Conservation (phyloP, 2,888 invertebrate species). For the Tineola bisselliella region DNA sequence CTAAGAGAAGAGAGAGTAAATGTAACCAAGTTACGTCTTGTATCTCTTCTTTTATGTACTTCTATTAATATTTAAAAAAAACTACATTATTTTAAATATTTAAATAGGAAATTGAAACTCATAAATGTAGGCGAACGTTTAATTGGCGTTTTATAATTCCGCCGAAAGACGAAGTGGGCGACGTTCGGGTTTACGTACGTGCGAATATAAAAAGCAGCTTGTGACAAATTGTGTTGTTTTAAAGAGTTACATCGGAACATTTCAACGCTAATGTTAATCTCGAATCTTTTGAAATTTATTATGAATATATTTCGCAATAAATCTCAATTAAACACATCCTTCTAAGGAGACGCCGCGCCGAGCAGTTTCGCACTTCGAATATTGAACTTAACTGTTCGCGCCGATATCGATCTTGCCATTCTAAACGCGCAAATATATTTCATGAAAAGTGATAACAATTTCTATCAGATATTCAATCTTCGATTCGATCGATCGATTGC, state of each 20-base stretch:
- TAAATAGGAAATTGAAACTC: not conserved
- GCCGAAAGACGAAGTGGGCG: constrained; percentile 26
- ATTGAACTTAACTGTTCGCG: not conserved
- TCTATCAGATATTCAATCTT: constrained; percentile 25
- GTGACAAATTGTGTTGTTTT: constrained; percentile 33
- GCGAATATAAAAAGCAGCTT: constrained; percentile 23
- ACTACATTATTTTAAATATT: too few relatives aligned
- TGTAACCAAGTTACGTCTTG: too few relatives aligned
- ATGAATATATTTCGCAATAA: not conserved
- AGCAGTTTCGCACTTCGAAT: not conserved
- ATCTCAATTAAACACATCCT: constrained; percentile 8
- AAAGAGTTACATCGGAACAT: constrained; percentile 26
- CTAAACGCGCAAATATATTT: not conserved
- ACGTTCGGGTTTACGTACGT: too few relatives aligned
- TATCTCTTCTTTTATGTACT: too few relatives aligned
- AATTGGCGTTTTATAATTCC: constrained; percentile 2
- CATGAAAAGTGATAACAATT: not conserved
- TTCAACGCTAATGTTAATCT: constrained; percentile 19
- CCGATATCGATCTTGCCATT: not conserved
- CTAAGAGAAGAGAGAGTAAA: too few relatives aligned
- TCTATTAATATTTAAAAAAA: too few relatives aligned
- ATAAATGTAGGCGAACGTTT: not conserved
- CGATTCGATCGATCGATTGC: constrained; percentile 31
- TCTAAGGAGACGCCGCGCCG: not conserved
- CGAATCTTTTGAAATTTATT: constrained; percentile 6